Evolutionary conservation across 2,888 invertebrate genomes (phyloP), one percentile per base, ranked within the genome.

Genomic region (Copidosoma aretas): DNA sequence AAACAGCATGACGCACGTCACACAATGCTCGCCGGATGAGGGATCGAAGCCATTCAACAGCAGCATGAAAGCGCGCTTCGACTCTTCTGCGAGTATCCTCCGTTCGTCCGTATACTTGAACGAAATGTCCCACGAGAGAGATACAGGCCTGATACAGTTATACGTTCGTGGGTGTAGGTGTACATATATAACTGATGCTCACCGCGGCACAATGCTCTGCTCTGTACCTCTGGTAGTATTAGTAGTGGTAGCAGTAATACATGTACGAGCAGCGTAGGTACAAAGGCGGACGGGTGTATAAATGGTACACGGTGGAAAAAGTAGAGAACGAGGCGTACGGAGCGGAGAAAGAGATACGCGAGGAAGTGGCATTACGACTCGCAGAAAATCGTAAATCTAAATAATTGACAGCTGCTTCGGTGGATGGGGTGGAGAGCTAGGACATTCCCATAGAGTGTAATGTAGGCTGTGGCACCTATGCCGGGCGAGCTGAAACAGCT

Each of bases 321-420:
- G 43, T 43, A 62, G 49, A 62, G 22, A 54, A 21, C 15, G 39
- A 54, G 24, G 43, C 32, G 51, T 21, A 53, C 43, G 49, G 39
- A 32, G 56, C 43, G 57, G 58, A 19, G 25, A 41, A 43, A 41
- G 70, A 46, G 32, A 63, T 32, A 32, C 8, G 67, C 15, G 5
- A 61, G 51, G 57, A 15, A 41, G 58, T 51, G 53, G 68, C 64
- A 60, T 60, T 21, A 39, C 54, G 68, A 53, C 63, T 68, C 46
- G 43, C 60, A 64, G 67, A 70, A 70, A 73, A 66, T 80, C 79
- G 78, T 80, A 80, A 80, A 80, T 80, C 80, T 78, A 78, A 78
- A 77, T 80, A 80, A 80, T 80, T 80, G 80, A 80, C 80, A 80
- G 79, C 73, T 73, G 70, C 73, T n/a, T n/a, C n/a, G n/a, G n/a